Percentiles rank a stretch among this genome's conserved stretches.
phyloP scores from a whole-genome alignment of 2,113 vertebrate genomes.

The Pluvialis apricaria region DNA sequence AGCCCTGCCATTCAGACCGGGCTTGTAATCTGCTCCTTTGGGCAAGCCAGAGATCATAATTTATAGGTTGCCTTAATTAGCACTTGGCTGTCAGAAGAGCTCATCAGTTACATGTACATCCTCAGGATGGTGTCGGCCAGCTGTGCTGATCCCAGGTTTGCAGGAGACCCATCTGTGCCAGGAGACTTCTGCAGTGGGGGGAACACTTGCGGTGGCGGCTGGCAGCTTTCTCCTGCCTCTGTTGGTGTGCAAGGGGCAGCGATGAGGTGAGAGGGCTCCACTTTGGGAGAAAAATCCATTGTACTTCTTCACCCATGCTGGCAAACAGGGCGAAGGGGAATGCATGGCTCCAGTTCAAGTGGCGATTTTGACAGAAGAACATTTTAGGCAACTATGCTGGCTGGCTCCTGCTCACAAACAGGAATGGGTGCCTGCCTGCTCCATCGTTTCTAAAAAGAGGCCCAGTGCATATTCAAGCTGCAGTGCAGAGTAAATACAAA shows the following conservation, averaged over 20 bases:
- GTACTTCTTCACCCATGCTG: background rate
- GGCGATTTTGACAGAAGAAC: background rate
- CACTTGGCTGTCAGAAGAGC: background rate
- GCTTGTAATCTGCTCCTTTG: background rate
- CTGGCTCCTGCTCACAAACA: background rate
- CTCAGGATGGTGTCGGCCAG: background rate
- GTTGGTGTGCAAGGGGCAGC: background rate
- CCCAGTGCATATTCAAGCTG: background rate
- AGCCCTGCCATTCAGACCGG: background rate
- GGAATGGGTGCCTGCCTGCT: background rate
- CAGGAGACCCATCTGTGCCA: background rate
- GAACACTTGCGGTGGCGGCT: rapidly evolving
- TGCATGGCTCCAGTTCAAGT: background rate
- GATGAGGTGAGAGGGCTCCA: rapidly evolving
- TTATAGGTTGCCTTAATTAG: background rate
- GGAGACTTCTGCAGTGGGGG: rapidly evolving
- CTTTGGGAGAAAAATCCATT: background rate
- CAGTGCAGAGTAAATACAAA: conserved; percentile 8
- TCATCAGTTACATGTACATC: background rate
- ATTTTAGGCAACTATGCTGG: background rate
- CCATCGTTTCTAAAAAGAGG: background rate
- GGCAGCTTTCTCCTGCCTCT: background rate
- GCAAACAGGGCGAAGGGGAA: background rate
- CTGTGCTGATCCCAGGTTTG: background rate
- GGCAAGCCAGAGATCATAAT: background rate